Evolutionary conservation across 2,888 invertebrate species (phyloP), one percentile per base, ranked within the genome.

Genomic region (Darwinula stevensoni): DNA sequence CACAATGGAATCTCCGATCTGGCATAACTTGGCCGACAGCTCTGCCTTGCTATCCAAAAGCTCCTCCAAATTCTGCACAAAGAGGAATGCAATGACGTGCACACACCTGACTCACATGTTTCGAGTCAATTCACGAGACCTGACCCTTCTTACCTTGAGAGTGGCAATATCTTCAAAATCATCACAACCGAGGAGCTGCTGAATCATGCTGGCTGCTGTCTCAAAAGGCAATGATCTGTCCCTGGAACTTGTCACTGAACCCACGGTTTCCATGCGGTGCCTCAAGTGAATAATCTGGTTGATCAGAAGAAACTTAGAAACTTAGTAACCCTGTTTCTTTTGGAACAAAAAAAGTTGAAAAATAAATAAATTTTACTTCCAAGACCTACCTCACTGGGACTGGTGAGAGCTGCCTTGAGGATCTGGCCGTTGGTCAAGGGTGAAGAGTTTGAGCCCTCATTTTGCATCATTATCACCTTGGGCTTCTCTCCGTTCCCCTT

Each of bases 1-100:
- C 35, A 94, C 91, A 47, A 94, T 91, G 41, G 84, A 86, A 58
- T 94, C 91, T 32, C 91, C 88, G 47, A 91, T 80, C 55, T 74
- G 76, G 59, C 82, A 82, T 44, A 88, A 63, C 53, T 74, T 82
- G 52, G 80, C 75, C 45, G 72, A 78, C 45, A 80, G 67, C 55
- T 78, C 78, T 42, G 78, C 73, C 49, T 78, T 76, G 29, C 45
- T 49, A 52, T 78, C 76, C 42, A 84, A 62, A 47, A 78, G 63
- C 54, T 76, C 78, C 46, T 80, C 76, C 54, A 84, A 63, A 54
- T 78, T 82, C 57, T 75, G 68, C 43, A 69, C 37, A 16, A 14
- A 31, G 22, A 39, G 37, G n/a, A 45, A 39, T n/a, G n/a, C 22
- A 22, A 9, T 22, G n/a, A n/a, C n/a, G n/a, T n/a, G n/a, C n/a